Conservation (phyloP, 2,113 vertebrate species). For the Poecilia latipinna region DNA sequence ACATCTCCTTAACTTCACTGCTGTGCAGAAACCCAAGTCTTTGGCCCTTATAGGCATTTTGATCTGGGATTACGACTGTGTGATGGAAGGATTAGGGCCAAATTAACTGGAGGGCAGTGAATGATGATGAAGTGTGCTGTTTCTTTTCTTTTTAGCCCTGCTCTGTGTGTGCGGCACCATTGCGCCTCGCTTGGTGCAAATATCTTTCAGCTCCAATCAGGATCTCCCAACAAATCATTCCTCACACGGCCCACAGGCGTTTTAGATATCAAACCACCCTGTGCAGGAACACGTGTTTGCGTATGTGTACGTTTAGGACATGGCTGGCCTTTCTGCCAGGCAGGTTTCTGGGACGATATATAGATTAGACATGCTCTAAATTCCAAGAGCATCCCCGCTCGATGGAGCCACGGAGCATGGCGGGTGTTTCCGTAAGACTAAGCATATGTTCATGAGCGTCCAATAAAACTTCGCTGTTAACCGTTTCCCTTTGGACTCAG, state of each 20-base stretch:
- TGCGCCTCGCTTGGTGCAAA: conserved; percentile 17
- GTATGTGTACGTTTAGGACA: conserved; percentile 1
- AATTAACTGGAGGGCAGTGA: conserved; percentile 56
- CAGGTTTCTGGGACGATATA: conserved; percentile 44
- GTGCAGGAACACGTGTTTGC: not conserved
- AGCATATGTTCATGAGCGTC: conserved; percentile 33
- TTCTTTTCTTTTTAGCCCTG: conserved; percentile 30
- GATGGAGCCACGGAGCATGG: conserved; percentile 29
- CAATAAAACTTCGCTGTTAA: conserved; percentile 38
- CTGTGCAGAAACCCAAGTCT: conserved; percentile 35
- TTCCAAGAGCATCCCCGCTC: conserved; percentile 45
- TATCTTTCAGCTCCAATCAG: conserved; percentile 41
- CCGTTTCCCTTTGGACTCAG: conserved; percentile 8
- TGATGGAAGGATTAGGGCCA: conserved; percentile 61
- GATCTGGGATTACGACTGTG: conserved; percentile 56
- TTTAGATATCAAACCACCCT: conserved; percentile 23
- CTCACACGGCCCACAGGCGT: conserved; percentile 35
- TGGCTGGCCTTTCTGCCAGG: conserved; percentile 30
- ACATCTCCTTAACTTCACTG: conserved; percentile 26
- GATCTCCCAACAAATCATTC: conserved; percentile 44
- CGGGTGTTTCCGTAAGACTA: not conserved
- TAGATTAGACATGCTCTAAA: conserved; percentile 59
- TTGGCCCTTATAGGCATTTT: conserved; percentile 46
- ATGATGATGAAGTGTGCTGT: conserved; percentile 47
- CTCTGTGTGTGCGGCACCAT: not conserved